These are phyloP conservation scores for roundworm (Caenorhabditis elegans) DNA, from an alignment of 1,140 invertebrate species.

Conservation along the genomic window DNA sequence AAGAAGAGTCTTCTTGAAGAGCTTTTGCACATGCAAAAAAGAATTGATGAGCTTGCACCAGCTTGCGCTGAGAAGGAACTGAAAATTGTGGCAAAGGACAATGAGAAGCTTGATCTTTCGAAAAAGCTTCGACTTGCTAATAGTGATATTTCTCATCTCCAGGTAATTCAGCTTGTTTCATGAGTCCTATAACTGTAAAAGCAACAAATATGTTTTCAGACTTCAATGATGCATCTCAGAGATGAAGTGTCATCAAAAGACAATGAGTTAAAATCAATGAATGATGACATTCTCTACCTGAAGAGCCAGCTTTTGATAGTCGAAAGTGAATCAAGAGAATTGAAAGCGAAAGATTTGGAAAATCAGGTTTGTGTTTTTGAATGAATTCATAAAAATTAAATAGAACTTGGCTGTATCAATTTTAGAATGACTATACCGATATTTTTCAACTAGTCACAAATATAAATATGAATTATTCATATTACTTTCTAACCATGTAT, in stretches of 20 bases:
- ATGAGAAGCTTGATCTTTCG: conserved; percentile 5
- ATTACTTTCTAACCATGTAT: too few relatives aligned
- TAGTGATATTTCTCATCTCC: not conserved
- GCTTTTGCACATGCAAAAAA: not conserved
- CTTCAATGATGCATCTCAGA: not conserved
- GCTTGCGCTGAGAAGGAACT: conserved; percentile 4
- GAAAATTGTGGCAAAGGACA: not conserved
- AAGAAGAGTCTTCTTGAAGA: not conserved
- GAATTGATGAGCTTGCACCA: conserved; percentile 8
- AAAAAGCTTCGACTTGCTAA: not conserved
- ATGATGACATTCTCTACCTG: not conserved
- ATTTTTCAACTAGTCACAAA: too few relatives aligned
- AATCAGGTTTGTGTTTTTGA: not conserved
- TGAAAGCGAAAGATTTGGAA: not conserved
- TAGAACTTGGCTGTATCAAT: too few relatives aligned
- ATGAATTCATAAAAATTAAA: not conserved
- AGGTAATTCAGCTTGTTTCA: too few relatives aligned
- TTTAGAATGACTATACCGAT: too few relatives aligned
- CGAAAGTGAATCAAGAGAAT: not conserved
- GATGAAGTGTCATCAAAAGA: not conserved
- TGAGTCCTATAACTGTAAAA: too few relatives aligned
- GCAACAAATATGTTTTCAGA: too few relatives aligned
- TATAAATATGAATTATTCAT: too few relatives aligned
- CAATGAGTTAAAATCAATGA: not conserved
- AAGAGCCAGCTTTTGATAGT: not conserved